Conservation (phyloP, 2,888 invertebrate species). For the Venusia cambrica region DNA sequence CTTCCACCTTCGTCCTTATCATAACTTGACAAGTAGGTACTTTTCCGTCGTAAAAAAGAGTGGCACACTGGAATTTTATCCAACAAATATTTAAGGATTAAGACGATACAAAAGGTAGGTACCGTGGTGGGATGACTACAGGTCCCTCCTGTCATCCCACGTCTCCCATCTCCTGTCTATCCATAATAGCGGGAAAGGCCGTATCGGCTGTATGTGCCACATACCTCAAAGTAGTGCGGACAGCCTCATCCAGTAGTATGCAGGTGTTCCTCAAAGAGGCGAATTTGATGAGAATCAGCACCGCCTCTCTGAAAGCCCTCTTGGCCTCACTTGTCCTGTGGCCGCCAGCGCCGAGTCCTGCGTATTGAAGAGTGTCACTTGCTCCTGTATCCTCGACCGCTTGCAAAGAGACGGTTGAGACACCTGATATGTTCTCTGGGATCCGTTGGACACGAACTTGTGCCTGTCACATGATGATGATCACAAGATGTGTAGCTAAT, state of each 20-base stretch:
- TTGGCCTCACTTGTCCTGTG: constrained; percentile 68
- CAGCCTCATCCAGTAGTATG: constrained; percentile 56
- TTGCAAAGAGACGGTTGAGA: constrained; percentile 57
- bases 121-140: neutral
- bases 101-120: too few relatives aligned
- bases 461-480: constrained; percentile 42
- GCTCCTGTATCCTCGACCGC: constrained; percentile 58
- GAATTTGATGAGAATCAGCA: constrained; percentile 69
- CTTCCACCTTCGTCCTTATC: too few relatives aligned
- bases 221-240: constrained; percentile 64
- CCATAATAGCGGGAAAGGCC: too few relatives aligned
- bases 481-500: constrained; percentile 10
- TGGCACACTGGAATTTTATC: too few relatives aligned
- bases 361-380: constrained; percentile 57
- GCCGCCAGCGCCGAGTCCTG: constrained; percentile 66
- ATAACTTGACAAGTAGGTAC: too few relatives aligned
- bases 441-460: constrained; percentile 65
- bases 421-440: constrained; percentile 68
- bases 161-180: too few relatives aligned
- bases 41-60: too few relatives aligned
- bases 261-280: constrained; percentile 72
- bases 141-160: too few relatives aligned
- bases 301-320: constrained; percentile 63
- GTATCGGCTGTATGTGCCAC: neutral
- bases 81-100: too few relatives aligned